Evolutionary conservation across 2,888 invertebrate species (phyloP).

Genomic region (Diarsia dahlii): DNA sequence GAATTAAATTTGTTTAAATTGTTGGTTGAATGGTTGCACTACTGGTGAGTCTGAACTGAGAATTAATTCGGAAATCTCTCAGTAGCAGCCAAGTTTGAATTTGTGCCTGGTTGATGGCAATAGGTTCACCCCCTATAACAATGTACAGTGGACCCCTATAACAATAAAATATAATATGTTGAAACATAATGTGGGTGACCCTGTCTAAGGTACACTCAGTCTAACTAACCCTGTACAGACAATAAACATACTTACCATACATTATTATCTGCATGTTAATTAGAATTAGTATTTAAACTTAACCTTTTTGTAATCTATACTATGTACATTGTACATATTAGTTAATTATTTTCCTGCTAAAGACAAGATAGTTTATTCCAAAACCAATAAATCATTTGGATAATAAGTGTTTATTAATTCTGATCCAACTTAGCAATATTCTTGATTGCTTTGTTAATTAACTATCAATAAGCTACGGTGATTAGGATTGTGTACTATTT

Average conservation of each 20-base stretch:
- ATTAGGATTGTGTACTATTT: constrained; percentile 6
- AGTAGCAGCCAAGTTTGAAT: background rate
- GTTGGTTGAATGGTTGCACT: background rate
- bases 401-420: constrained; percentile 17
- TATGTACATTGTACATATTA: background rate
- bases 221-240: background rate
- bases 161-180: too few relatives aligned
- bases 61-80: background rate
- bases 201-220: too few relatives aligned
- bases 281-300: background rate
- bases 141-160: background rate
- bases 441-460: constrained; percentile 23
- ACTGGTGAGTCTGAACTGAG: background rate
- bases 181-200: too few relatives aligned
- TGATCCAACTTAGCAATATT: constrained; percentile 10
- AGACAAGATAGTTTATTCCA: background rate
- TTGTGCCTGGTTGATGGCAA: background rate
- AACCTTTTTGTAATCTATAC: background rate
- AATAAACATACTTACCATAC: background rate
- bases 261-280: background rate
- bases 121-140: background rate
- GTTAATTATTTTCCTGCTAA: background rate
- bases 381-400: background rate
- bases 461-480: background rate
- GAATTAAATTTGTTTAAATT: background rate